These are phyloP conservation scores for Coracias cyanogaster DNA, from an alignment of 2,797 vertebrate species.

Conservation along the genomic window DNA sequence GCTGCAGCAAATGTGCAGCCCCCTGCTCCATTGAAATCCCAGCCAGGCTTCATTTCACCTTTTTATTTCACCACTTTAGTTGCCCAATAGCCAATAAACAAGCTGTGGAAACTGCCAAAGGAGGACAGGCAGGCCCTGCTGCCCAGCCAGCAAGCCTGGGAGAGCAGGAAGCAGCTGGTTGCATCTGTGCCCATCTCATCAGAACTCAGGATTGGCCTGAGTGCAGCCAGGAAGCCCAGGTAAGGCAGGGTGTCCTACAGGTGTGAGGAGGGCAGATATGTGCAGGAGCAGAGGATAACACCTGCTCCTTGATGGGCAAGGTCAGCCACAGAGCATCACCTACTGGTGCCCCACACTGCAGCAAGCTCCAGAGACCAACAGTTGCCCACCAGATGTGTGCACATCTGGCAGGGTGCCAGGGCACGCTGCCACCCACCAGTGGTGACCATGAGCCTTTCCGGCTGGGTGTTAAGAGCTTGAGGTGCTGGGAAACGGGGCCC, in stretches of 20 bases:
- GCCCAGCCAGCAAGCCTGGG: neutral
- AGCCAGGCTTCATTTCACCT: neutral
- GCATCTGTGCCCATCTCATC: neutral
- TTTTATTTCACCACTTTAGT: neutral
- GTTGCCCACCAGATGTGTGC: slow-evolving; percentile 28
- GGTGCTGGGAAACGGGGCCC: neutral
- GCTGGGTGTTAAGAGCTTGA: accelerated
- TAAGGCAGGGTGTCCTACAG: accelerated
- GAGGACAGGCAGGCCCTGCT: neutral
- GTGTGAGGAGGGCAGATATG: neutral
- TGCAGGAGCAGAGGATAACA: neutral
- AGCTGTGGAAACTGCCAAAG: neutral
- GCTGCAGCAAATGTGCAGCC: neutral
- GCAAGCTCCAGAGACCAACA: neutral
- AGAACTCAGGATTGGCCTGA: neutral
- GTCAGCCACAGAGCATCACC: neutral
- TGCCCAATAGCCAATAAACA: neutral
- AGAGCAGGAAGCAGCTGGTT: neutral
- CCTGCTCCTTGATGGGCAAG: neutral
- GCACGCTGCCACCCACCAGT: neutral
- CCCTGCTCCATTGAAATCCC: neutral
- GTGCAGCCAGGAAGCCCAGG: neutral
- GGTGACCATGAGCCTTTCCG: neutral
- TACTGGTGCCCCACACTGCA: accelerated
- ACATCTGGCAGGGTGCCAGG: neutral